These are phyloP conservation scores for Characodon lateralis DNA, from an alignment of 2,797 vertebrate species.

Conservation along the genomic window DNA sequence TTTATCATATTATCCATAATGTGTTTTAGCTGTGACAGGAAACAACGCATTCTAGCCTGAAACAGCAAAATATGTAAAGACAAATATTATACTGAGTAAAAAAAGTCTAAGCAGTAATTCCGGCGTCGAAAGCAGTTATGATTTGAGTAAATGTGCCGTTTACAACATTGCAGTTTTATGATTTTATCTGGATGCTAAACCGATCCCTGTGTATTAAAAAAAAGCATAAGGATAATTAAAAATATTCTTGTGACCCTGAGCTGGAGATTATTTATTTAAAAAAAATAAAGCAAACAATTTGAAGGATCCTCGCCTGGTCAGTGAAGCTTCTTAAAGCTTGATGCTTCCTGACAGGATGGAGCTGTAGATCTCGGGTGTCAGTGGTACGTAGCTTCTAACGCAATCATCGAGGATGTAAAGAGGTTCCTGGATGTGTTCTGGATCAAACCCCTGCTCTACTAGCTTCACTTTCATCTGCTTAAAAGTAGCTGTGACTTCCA, in stretches of 20 bases:
- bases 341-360: slow-evolving; percentile 70
- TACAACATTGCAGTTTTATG: neutral
- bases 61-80: neutral
- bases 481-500: slow-evolving; percentile 81
- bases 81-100: neutral
- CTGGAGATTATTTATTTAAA: slow-evolving; percentile 16
- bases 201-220: neutral
- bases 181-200: neutral
- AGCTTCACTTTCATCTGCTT: slow-evolving; percentile 86
- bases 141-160: slow-evolving; percentile 9
- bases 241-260: slow-evolving; percentile 18
- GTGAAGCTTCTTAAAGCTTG: slow-evolving; percentile 72
- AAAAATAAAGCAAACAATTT: neutral
- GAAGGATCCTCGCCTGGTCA: neutral
- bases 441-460: slow-evolving; percentile 84
- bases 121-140: neutral
- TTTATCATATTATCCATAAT: neutral
- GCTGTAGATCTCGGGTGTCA: slow-evolving; percentile 79
- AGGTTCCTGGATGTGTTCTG: slow-evolving; percentile 75
- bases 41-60: neutral
- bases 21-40: neutral
- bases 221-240: neutral
- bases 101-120: slow-evolving; percentile 7
- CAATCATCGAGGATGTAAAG: slow-evolving; percentile 84
- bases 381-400: slow-evolving; percentile 76